These are phyloP conservation scores for Trogon surrucura DNA, from an alignment of 2,113 vertebrate genomes.

Conservation along the genomic window DNA sequence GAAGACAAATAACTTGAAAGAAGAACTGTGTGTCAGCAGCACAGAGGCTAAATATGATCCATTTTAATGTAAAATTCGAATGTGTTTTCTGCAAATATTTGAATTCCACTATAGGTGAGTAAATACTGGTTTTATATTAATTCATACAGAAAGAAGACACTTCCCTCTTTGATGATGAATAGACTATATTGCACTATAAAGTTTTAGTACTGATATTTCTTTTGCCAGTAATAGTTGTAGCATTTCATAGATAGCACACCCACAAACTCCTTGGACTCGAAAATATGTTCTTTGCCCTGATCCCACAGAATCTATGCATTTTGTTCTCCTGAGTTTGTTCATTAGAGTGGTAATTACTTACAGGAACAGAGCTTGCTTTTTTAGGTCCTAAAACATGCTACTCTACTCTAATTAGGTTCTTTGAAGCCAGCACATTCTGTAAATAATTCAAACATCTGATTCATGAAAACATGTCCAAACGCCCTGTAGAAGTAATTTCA, in stretches of 20 bases:
- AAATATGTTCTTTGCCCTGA: background rate
- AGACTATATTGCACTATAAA: background rate
- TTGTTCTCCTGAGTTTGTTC: conserved; percentile 11
- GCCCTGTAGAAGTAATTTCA: background rate
- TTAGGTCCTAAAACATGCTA: conserved; percentile 5
- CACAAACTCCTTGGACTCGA: background rate
- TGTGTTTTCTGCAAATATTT: background rate
- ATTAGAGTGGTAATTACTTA: conserved; percentile 42
- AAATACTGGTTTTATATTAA: background rate
- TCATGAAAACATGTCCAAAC: background rate
- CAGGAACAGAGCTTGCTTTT: conserved; percentile 18
- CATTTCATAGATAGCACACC: background rate
- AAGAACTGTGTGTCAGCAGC: background rate
- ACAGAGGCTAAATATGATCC: background rate
- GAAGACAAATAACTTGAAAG: conserved; percentile 17
- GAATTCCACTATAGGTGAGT: background rate
- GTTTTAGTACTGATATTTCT: background rate
- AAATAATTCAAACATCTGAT: conserved; percentile 52
- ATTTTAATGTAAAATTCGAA: conserved; percentile 28
- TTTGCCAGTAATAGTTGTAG: background rate
- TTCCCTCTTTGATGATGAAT: background rate
- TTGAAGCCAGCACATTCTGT: conserved; percentile 29
- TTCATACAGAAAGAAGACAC: background rate
- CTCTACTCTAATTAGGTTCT: conserved; percentile 34
- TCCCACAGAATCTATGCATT: background rate